Base-by-base conservation (phyloP, 2,888 invertebrate species). In the Epinotia demarniana region DNA sequence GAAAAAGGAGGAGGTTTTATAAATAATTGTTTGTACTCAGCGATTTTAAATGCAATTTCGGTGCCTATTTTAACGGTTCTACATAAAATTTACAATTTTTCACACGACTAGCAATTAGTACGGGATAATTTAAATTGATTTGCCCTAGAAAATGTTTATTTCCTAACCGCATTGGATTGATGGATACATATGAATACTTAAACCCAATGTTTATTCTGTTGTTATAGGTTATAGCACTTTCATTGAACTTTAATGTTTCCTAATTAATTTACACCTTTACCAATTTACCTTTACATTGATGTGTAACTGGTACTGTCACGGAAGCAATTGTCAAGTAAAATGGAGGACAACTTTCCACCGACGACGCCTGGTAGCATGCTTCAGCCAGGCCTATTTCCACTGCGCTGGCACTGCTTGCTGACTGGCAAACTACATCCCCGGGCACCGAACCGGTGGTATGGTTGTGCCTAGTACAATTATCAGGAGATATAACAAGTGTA, bases 261-360 rank as follows among this genome's bases (percentile, higher is more conserved):
- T 27, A 33, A 33, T 27, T 13, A 19, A 57, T 19, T 18, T 9
- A 19, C 5, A 57, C 0, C 8, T 19, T 19, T 11, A 57, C 33
- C 1, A 33, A 18, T 16, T 55, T 68, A 80, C 80, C 80, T 77
- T 73, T 78, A 72, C 80, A 80, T 58, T 77, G 78, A 11, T 77
- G 78, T 1, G 60, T 61, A 2, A 46, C 9, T 3, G 80, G 78
- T 11, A 76, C 58, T 12, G 73, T 62, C 6, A 72, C 75, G 16
- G 90, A 86, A 80, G 91, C 89, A 1, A 96, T 92, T 0, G 96
- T 95, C 53, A 96, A 77, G 80, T 95, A 96, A 19, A 95, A 86
- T 3, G 96, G 95, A 1, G 92, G 88, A 79, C 96, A 96, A 11
- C 92, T 83, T 55, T 90, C 87, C 66, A 96, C 94, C 16, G 89